Evolutionary conservation across 2,888 invertebrate species (phyloP), one percentile per base, ranked within the genome.

Genomic region (Halictus quadricinctus): DNA sequence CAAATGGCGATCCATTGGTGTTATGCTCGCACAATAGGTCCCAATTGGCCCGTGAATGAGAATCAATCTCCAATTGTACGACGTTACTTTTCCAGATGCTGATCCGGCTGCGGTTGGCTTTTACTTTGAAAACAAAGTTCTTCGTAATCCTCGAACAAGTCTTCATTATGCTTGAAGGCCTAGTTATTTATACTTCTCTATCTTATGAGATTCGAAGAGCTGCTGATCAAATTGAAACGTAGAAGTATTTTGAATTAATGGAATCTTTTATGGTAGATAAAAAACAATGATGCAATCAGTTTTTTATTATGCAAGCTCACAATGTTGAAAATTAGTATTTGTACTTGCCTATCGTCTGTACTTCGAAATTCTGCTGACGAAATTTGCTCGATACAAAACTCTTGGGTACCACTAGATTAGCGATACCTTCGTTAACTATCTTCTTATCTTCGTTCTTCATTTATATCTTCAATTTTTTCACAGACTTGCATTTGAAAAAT

Each of bases 31-130:
- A 70, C 70, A 70, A 70, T 70, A 69, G 43, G 70, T n/a, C 43
- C 70, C 70, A 70, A 70, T 70, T 70, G 70, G 70, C 12, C 70
- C 12, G n/a, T n/a, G n/a, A 70, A 43, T 70, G 43, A 43, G 43
- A 43, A 70, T 70, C 43, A n/a, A 70, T 41, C 41, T 21, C 12
- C 70, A 43, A 70, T 70, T 70, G 70, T 43, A 5, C 12, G 43
- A 7, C 41, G n/a, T 43, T n/a, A n/a, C n/a, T n/a, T 70, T 70
- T 70, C n/a, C 43, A 70, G 43, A 70, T 70, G 70, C 43, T 43
- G 36, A 36, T 69, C 70, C n/a, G 7, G 6, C 21, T n/a, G 6
- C 12, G 21, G 18, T 8, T 66, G 21, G 43, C 4, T 43, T 70
- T 43, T 43, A 66, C 43, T 21, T 43, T n/a, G n/a, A 43, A 70